These are phyloP conservation scores for Cyclura pinguis DNA, from an alignment of 2,797 vertebrate species.

Conservation along the genomic window DNA sequence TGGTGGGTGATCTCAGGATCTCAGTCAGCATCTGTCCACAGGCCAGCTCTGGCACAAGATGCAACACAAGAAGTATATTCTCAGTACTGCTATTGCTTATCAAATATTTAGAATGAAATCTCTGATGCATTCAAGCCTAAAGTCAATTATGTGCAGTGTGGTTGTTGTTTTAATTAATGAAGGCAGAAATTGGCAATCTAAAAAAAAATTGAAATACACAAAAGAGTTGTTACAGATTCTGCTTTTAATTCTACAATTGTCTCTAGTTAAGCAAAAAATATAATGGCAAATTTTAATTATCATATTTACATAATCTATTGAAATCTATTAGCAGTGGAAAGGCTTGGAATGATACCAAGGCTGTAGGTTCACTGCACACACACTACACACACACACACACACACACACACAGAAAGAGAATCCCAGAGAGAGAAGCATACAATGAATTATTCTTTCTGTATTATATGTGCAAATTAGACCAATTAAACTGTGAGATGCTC, in stretches of 20 bases:
- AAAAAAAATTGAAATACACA: neutral
- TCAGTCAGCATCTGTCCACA: neutral
- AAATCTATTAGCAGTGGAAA: constrained; percentile 58
- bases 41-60: neutral
- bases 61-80: neutral
- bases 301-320: constrained; percentile 67
- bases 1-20: no score
- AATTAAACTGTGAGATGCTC: constrained; percentile 72
- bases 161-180: neutral
- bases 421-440: constrained; percentile 62
- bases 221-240: constrained; percentile 13
- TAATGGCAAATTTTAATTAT: constrained; percentile 54
- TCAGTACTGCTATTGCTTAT: neutral
- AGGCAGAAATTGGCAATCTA: constrained; percentile 35
- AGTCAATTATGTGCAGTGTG: neutral
- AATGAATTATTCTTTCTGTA: constrained; percentile 76
- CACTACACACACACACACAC: neutral
- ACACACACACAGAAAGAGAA: constrained; percentile 11
- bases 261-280: constrained; percentile 52
- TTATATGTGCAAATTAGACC: constrained; percentile 75
- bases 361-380: constrained; percentile 64
- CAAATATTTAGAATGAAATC: neutral
- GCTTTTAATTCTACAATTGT: constrained; percentile 15
- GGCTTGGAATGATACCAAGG: constrained; percentile 66
- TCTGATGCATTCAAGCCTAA: neutral